Evolutionary conservation across 2,797 vertebrate species (phyloP).

Genomic region (Heliangelus exortis): DNA sequence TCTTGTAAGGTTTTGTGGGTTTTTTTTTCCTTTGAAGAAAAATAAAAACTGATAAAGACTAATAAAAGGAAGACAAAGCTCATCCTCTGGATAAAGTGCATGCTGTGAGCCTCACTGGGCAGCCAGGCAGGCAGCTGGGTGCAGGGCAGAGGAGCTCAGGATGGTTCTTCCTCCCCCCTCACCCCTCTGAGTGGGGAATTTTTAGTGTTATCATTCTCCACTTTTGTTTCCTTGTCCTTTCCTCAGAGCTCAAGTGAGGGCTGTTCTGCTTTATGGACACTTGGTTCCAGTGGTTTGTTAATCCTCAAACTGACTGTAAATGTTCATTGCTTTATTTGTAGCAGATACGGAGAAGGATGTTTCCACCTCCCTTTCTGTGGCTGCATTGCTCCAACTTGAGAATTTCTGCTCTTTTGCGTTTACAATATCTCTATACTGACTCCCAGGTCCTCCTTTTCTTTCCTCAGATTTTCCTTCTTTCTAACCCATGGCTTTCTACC

Average conservation of each 20-base stretch:
- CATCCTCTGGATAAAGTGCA: not conserved
- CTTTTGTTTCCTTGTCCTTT: not conserved
- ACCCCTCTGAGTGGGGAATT: rapidly evolving
- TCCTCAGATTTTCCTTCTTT: not conserved
- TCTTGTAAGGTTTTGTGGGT: not conserved
- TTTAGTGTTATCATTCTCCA: not conserved
- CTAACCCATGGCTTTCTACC: not conserved
- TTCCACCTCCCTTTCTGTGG: not conserved
- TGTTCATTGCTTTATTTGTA: not conserved
- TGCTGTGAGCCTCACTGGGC: not conserved
- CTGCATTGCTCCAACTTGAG: not conserved
- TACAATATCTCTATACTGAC: not conserved
- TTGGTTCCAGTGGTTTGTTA: not conserved
- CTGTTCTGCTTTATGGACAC: not conserved
- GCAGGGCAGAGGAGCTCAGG: not conserved
- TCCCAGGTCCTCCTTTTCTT: not conserved
- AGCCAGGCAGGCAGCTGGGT: not conserved
- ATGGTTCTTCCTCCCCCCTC: not conserved
- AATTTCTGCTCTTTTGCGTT: not conserved
- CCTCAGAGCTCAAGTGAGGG: not conserved
- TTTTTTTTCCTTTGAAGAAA: not conserved
- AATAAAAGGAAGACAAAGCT: not conserved
- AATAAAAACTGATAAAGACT: not conserved
- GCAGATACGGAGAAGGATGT: not conserved
- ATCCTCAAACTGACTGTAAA: not conserved